phyloP scores from a whole-genome alignment of 1,140 invertebrate genomes.

The Drosophila pectinifera region DNA sequence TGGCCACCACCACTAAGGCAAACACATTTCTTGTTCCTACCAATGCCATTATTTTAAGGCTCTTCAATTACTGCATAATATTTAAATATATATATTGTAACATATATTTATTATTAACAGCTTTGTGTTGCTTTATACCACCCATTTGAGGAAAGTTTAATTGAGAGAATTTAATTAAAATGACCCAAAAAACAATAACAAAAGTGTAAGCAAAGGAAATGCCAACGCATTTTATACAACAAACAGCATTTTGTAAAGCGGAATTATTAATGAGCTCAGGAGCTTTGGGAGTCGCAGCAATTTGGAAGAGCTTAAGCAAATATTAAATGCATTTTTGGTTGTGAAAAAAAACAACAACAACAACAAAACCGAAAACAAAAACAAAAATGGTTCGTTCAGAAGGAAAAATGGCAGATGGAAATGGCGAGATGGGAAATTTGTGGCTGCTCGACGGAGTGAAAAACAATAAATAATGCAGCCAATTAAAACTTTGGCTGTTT shows the following conservation, averaged over 20 bases:
- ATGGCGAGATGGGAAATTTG: slow-evolving; percentile 11
- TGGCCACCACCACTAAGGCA: no score
- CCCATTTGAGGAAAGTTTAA: neutral
- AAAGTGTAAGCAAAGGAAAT: slow-evolving; percentile 5
- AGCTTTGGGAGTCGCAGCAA: slow-evolving; percentile 28
- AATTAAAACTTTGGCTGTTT: slow-evolving; percentile 81
- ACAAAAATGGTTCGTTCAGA: slow-evolving; percentile 14
- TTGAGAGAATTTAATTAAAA: slow-evolving; percentile 18
- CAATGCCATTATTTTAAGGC: neutral
- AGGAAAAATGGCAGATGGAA: slow-evolving; percentile 15
- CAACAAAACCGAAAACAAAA: neutral
- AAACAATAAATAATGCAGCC: slow-evolving; percentile 83
- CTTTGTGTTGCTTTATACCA: no score
- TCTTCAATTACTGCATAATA: neutral
- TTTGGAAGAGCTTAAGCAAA: slow-evolving; percentile 51
- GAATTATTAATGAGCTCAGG: slow-evolving; percentile 39
- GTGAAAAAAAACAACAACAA: neutral
- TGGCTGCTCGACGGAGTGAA: slow-evolving; percentile 73
- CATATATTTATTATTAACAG: slow-evolving; percentile 1
- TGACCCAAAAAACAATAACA: slow-evolving; percentile 18
- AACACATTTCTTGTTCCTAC: no score
- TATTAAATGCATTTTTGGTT: slow-evolving; percentile 70
- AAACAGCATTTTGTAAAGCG: slow-evolving; percentile 13
- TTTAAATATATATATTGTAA: neutral
- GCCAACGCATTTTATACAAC: slow-evolving; percentile 6